Percentiles rank a stretch among this genome's conserved stretches.
phyloP scores from a whole-genome alignment of 1,140 invertebrate species.

The Dreissena polymorpha region DNA sequence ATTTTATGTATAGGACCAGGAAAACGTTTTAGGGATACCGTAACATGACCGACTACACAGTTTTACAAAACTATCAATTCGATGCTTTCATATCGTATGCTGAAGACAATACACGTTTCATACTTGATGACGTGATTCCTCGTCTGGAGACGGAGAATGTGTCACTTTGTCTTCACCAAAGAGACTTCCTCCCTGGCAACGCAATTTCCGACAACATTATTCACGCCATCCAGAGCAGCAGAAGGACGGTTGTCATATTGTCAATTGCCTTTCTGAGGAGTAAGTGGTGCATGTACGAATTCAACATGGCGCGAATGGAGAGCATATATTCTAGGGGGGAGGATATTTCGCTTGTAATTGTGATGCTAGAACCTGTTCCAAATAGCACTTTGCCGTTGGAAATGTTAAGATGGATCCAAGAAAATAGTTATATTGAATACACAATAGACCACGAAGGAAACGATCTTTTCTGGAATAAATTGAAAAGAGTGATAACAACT shows the following conservation, averaged over 20 bases:
- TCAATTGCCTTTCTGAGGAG: conserved; percentile 84
- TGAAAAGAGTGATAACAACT: background rate
- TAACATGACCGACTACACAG: background rate
- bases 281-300: conserved; percentile 83
- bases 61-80: conserved; percentile 32
- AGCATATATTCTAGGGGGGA: conserved; percentile 25
- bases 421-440: conserved; percentile 24
- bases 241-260: conserved; percentile 84
- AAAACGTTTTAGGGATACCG: conserved; percentile 4
- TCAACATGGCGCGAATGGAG: conserved; percentile 47
- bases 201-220: conserved; percentile 83
- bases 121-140: conserved; percentile 44
- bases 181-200: conserved; percentile 67
- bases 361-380: conserved; percentile 38
- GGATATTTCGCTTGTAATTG: conserved; percentile 29
- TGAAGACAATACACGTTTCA: conserved; percentile 50
- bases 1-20: conserved; percentile 10
- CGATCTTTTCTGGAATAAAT: conserved; percentile 1
- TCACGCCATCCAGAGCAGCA: conserved; percentile 83
- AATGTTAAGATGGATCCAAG: conserved; percentile 27
- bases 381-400: conserved; percentile 28
- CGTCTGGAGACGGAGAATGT: conserved; percentile 49
- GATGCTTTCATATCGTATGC: conserved; percentile 65
- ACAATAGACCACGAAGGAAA: background rate
- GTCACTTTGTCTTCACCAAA: conserved; percentile 60